Percentiles rank a stretch among this genome's conserved stretches.
Conservation (phyloP, 1,140 invertebrate species). For the Sipha flava region DNA sequence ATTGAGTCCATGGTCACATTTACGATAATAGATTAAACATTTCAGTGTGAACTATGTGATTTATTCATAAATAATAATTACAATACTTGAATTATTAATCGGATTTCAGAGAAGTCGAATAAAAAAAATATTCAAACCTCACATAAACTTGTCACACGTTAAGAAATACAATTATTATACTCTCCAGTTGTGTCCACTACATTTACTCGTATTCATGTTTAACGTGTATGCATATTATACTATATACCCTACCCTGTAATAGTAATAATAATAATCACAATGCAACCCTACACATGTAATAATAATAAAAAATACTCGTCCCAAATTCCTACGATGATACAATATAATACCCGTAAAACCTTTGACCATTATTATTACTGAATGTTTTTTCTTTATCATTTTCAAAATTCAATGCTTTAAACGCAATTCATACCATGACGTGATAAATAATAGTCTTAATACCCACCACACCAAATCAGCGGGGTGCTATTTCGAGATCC, state of each 20-base stretch:
- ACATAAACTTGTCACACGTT: too few relatives aligned
- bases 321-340: background rate
- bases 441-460: conserved; percentile 7
- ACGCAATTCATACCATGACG: conserved; percentile 2
- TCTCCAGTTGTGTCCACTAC: too few relatives aligned
- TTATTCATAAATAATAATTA: too few relatives aligned
- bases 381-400: background rate
- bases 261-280: background rate
- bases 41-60: too few relatives aligned
- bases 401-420: background rate
- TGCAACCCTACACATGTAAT: background rate
- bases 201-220: too few relatives aligned
- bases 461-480: background rate
- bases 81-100: too few relatives aligned
- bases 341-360: background rate
- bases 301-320: background rate
- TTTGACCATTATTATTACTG: background rate
- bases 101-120: too few relatives aligned
- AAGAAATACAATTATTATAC: too few relatives aligned
- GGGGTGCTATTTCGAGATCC: background rate
- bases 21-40: too few relatives aligned
- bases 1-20: too few relatives aligned
- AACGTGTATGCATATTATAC: too few relatives aligned
- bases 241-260: background rate
- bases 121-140: too few relatives aligned